These are phyloP conservation scores for Brachionus manjavacas DNA, from an alignment of 1,140 invertebrate species.

Conservation along the genomic window DNA sequence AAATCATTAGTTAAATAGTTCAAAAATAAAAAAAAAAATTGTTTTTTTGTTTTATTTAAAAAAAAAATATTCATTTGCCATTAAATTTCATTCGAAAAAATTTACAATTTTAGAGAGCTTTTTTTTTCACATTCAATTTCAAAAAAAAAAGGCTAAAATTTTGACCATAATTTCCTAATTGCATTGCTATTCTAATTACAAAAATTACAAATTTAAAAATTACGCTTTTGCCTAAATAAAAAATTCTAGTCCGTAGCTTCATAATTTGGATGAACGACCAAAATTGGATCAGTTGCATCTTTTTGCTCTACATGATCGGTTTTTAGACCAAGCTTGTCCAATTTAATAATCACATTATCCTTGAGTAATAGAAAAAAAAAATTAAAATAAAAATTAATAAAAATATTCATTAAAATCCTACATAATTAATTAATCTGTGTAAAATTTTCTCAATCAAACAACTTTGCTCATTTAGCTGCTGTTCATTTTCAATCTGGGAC, in stretches of 20 bases:
- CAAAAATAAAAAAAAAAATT: neutral
- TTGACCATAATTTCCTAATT: neutral
- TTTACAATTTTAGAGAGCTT: neutral
- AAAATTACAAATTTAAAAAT: conserved; percentile 1
- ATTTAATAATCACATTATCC: conserved; percentile 83
- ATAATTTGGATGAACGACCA: conserved; percentile 94
- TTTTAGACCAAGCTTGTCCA: conserved; percentile 66
- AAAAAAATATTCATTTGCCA: conserved; percentile 5
- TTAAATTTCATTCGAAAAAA: neutral
- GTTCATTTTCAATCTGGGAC: conserved; percentile 67
- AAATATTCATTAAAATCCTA: conserved; percentile 63
- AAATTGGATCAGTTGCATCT: conserved; percentile 68
- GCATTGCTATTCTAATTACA: neutral
- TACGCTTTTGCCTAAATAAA: neutral
- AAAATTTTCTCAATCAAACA: conserved; percentile 88
- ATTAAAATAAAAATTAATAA: neutral
- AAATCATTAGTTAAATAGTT: no score
- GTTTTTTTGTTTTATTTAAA: neutral
- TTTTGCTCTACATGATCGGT: conserved; percentile 51
- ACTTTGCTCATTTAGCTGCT: conserved; percentile 82
- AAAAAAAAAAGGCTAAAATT: neutral
- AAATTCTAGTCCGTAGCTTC: conserved; percentile 64
- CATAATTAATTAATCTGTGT: conserved; percentile 79
- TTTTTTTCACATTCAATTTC: no score
- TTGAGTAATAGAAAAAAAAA: conserved; percentile 47